These are phyloP conservation scores for Neodiprion fabricii DNA, from an alignment of 1,140 invertebrate genomes.

Conservation along the genomic window DNA sequence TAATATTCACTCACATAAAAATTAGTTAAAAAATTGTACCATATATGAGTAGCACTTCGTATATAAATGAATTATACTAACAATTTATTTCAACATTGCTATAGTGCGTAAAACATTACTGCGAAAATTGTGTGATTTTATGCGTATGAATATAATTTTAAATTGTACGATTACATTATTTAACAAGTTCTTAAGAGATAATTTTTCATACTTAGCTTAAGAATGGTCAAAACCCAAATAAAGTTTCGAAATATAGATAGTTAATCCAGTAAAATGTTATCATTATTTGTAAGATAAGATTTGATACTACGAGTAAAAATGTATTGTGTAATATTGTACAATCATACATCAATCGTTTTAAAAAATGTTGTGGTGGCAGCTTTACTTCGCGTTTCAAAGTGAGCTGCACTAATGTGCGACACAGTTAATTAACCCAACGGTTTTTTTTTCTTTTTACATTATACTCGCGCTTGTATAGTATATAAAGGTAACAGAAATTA, in stretches of 20 bases:
- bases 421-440: conserved; percentile 46
- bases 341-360: conserved; percentile 48
- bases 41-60: background rate
- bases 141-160: conserved; percentile 22
- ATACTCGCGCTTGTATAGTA: conserved; percentile 3
- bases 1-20: background rate
- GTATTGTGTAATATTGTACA: conserved; percentile 41
- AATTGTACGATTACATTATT: conserved; percentile 15
- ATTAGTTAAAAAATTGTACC: background rate
- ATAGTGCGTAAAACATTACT: conserved; percentile 5
- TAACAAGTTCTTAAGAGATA: background rate
- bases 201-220: conserved; percentile 10
- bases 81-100: background rate
- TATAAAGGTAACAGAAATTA: conserved; percentile 5
- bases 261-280: conserved; percentile 23
- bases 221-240: conserved; percentile 12
- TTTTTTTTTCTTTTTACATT: conserved; percentile 34
- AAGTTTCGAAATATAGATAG: conserved; percentile 9
- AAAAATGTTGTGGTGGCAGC: conserved; percentile 38
- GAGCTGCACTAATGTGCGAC: conserved; percentile 53
- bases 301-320: conserved; percentile 47
- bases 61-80: background rate
- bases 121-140: background rate
- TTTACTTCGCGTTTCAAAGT: conserved; percentile 31
- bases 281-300: conserved; percentile 31